Base-by-base conservation (phyloP, 2,888 invertebrate species). In the Ophion obscuratus region DNA sequence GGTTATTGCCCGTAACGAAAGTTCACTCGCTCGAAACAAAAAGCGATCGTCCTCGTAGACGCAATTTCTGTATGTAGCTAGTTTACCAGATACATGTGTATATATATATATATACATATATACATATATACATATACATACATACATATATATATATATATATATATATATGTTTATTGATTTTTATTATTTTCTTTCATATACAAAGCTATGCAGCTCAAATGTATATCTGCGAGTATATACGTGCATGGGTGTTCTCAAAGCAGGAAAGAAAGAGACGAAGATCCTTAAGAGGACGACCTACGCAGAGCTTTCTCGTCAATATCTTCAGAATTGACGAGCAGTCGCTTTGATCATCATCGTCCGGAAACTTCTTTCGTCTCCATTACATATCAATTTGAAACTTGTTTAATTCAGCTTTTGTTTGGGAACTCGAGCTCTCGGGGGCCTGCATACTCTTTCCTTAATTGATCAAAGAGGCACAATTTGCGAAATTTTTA, bases 1-100 rank as follows among this genome's bases (percentile, higher is more conserved):
- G 85, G 87, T 89, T 89, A 90, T 91, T 90, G 87, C 86, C 83
- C 87, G 87, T 87, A 88, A 88, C 86, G 85, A 85, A 88, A 87
- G 87, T 85, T 88, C 82, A 83, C 74, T 81, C 77, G 78, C 78
- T 87, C 83, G 85, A 85, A 80, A 85, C 76, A 83, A 85, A 76
- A 83, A 80, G 79, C 61, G 79, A 83, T 80, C 76, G 76, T 76
- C 75, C 53, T 67, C 67, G 64, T 64, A 57, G 44, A 68, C 68
- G 61, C 76, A 79, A 79, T 78, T 68, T 83, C 53, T 70, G 53
- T 53, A 53, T 20, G 59, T 61, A 77, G 53, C 40, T 27, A 47
- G 70, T 62, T n/a, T 75, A 75, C 10, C 9, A 27, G 27, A 44
- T 53, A 47, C 27, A 44, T 47, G 27, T 36, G 4, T 36, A 36